Base-by-base conservation (phyloP, 2,113 vertebrate species). In the Pionites leucogaster region DNA sequence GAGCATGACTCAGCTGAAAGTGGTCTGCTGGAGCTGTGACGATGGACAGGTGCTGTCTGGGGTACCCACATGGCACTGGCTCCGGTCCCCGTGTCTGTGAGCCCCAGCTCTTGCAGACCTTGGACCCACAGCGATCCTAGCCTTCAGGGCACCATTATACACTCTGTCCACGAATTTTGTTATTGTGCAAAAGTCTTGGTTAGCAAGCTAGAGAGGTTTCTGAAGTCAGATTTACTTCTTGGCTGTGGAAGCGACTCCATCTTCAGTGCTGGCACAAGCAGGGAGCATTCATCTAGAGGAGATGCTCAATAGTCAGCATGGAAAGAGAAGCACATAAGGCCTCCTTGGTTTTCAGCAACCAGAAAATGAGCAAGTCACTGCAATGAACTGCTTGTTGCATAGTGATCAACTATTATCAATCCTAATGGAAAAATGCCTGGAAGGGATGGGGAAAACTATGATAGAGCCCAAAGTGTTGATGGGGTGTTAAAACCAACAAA, bases 341-440 rank as follows among this genome's bases (percentile, higher is more conserved):
- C 27, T 77, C 29, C 7, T 33, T 9, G 14, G n/a, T 79, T 88
- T 69, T 35, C 84, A 25, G 55, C 55, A 57, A 39, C 27, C 20
- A 53, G 82, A 65, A 82, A 77, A 85, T 16, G 8, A 91, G 79
- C 35, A 86, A 81, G 95, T 90, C 71, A 39, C 46, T 55, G 59
- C 72, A 39, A 80, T 15, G 60, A 86, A 79, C 74, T 35, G 67
- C 37, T 44, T 42, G 31, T 42, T 59, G 74, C 65, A 53, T 4
- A 83, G 68, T 13, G 90, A 33, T 60, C 2, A 2, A 52, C 81
- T 71, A 39, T 79, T 76, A 37, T 92, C 49, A 94, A 87, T 93
- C 77, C 95, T 82, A 62, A 86, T n/a, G 70, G 88, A 94, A 96
- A 87, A 82, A 90, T 6, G 17, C 86, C 76, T 77, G 79, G 63